phyloP scores from a whole-genome alignment of 2,888 invertebrate genomes.

The Monochamus alternatus region DNA sequence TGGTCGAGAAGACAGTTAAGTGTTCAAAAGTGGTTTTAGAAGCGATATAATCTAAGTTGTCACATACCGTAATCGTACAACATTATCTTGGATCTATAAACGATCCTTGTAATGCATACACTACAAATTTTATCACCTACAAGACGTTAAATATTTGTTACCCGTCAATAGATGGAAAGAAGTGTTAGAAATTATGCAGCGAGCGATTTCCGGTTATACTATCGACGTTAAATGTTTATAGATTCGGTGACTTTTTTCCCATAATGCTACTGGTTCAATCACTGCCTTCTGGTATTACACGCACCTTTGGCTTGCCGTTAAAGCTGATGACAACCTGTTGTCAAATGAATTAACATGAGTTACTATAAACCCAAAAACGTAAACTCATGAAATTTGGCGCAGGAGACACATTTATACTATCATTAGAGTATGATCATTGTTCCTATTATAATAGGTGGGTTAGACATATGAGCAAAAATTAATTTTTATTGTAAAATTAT shows the following conservation, averaged over 20 bases:
- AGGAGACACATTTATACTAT: too few species aligned
- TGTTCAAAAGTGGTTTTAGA: constrained; percentile 14
- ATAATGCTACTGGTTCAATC: background rate
- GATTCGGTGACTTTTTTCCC: constrained; percentile 1
- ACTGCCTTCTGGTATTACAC: background rate
- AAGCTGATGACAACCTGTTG: too few species aligned
- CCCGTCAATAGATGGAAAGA: constrained; percentile 18
- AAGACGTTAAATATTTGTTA: constrained; percentile 28
- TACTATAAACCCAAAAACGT: too few species aligned
- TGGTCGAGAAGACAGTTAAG: constrained; percentile 5
- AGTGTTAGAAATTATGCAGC: constrained; percentile 15
- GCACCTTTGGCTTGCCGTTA: too few species aligned
- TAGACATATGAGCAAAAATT: too few species aligned
- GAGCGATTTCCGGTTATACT: constrained; percentile 20
- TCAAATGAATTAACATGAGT: too few species aligned
- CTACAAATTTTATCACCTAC: constrained; percentile 29
- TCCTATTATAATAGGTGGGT: too few species aligned
- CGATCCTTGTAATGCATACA: constrained; percentile 22
- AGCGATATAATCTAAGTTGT: constrained; percentile 28
- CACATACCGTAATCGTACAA: constrained; percentile 37
- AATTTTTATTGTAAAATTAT: too few species aligned
- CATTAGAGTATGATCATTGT: too few species aligned
- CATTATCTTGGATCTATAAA: constrained; percentile 36
- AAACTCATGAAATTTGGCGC: too few species aligned
- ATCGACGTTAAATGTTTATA: constrained; percentile 18